Base-by-base conservation (phyloP, 37 sponge, comb jelly and placozoan genomes). In the Petrosia ficiformis region DNA sequence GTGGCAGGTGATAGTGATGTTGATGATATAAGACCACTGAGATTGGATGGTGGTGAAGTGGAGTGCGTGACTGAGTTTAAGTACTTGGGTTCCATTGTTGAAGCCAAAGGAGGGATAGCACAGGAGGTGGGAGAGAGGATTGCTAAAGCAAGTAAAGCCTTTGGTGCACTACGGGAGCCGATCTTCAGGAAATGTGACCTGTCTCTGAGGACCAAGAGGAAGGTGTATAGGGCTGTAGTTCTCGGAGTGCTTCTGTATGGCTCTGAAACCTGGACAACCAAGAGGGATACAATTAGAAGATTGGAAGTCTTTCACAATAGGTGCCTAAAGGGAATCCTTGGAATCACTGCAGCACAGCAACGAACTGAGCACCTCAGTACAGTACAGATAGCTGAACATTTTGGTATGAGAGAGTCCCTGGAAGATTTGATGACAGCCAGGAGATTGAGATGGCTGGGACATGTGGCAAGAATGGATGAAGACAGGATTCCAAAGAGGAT, bases 51-150 rank as follows among this genome's bases (percentile, higher is more conserved):
- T 4, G 75, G 82, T 34, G 57, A 43, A 36, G 68, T 82, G 67
- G 67, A 72, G 48, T 63, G 57, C 28, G 75, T 82, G 57, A 67
- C 57, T 66, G 74, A 74, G 22, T 82, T 82, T 65, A 63, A 43
- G 42, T 82, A 82, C 70, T 37, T 82, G 75, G 75, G 82, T 58
- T 44, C 59, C 32, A n/a, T 48, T 32, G 59, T 82, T 65, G 75
- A 41, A 38, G 57, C 68, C 40, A 32, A 74, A 26, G 75, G 70
- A 67, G 75, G 57, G 30, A 19, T 74, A 67, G 39, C 1, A 36
- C 25, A 34, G 37, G 82, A 82, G 28, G 68, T 82, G 30, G 19
- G 69, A 11, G 56, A 48, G 39, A 73, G 75, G 58, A 44, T 74
- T 65, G 69, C 68, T 16, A 43, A 80, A 38, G 82, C 82, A 14